Conservation (phyloP, 2,113 vertebrate species). For the Burhinus oedicnemus region DNA sequence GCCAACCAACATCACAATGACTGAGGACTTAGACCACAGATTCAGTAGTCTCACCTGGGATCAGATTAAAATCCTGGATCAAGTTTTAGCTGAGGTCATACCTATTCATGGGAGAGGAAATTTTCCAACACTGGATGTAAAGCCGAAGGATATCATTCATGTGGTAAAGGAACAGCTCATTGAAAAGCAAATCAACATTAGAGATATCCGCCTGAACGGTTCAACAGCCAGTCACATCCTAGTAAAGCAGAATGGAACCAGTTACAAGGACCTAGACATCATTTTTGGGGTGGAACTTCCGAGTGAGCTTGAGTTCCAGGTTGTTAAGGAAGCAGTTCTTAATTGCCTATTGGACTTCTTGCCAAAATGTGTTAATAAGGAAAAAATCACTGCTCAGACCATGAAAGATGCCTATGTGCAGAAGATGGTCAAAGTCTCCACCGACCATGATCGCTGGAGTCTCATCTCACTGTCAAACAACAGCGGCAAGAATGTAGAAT, state of each 20-base stretch:
- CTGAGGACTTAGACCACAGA: slow-evolving; percentile 83
- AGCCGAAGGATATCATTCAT: slow-evolving; percentile 91
- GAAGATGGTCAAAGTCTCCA: slow-evolving; percentile 97
- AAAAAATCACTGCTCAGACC: slow-evolving; percentile 89
- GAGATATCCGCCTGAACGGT: slow-evolving; percentile 92
- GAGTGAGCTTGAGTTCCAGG: slow-evolving; percentile 89
- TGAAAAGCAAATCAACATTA: slow-evolving; percentile 85
- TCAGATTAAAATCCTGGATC: slow-evolving; percentile 86
- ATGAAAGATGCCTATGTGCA: slow-evolving; percentile 97
- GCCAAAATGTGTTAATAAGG: slow-evolving; percentile 90
- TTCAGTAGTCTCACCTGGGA: slow-evolving; percentile 91
- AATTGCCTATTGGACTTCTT: slow-evolving; percentile 89
- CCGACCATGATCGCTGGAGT: slow-evolving; percentile 91
- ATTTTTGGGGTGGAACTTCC: slow-evolving; percentile 93
- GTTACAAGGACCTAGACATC: slow-evolving; percentile 95
- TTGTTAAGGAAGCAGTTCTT: slow-evolving; percentile 92
- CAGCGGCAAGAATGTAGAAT: slow-evolving; percentile 94
- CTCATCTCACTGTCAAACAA: slow-evolving; percentile 97
- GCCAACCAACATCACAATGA: slow-evolving; percentile 80
- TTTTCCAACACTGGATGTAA: slow-evolving; percentile 95
- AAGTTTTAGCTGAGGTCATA: slow-evolving; percentile 89
- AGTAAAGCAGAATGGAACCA: slow-evolving; percentile 87
- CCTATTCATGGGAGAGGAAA: slow-evolving; percentile 95
- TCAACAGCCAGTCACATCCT: slow-evolving; percentile 96
- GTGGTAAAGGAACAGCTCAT: slow-evolving; percentile 86